Evolutionary conservation across 2,797 vertebrate species (phyloP).

Genomic region (Xenops minutus): DNA sequence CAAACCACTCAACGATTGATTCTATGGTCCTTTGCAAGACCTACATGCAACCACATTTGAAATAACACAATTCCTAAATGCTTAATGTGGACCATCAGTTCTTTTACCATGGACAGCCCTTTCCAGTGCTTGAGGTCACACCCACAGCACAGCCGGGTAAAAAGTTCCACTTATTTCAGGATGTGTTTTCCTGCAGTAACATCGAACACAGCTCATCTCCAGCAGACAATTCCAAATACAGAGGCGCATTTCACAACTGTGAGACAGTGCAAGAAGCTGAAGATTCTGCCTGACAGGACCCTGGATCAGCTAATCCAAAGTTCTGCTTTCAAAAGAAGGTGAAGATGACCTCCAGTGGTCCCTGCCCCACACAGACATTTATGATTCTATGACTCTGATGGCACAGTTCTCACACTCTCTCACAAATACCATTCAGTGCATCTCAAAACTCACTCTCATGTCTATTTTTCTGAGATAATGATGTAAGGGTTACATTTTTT

Average conservation of each 20-base stretch:
- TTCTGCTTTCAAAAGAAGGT: neutral
- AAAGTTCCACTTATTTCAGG: neutral
- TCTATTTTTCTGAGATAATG: neutral
- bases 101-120: neutral
- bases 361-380: neutral
- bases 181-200: neutral
- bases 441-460: neutral
- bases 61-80: neutral
- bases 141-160: neutral
- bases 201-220: rapidly evolving
- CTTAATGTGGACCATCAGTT: neutral
- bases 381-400: neutral
- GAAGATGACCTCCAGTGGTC: neutral
- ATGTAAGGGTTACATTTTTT: neutral
- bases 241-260: neutral
- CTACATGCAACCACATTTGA: neutral
- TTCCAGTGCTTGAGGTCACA: rapidly evolving
- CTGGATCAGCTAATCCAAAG: neutral
- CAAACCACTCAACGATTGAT: neutral
- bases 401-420: neutral
- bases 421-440: neutral
- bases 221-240: neutral
- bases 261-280: neutral
- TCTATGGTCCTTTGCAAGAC: neutral
- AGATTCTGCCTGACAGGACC: neutral